Conservation (phyloP, 2,888 invertebrate genomes). For the Andrena dorsata region DNA sequence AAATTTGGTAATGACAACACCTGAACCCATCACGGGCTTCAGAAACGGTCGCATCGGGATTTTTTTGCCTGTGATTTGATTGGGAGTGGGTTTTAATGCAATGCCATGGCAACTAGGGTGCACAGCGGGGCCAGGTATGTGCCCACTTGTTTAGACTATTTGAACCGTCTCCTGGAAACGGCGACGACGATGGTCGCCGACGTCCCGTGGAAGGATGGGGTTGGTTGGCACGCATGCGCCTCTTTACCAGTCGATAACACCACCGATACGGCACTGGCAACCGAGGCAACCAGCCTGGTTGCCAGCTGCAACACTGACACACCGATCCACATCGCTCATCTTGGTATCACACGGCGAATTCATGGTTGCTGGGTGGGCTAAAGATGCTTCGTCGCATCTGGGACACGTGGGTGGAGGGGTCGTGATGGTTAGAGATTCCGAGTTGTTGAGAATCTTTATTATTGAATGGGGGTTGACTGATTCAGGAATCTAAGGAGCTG, state of each 20-base stretch:
- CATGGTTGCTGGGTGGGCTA: not conserved
- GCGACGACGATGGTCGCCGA: constrained; percentile 31
- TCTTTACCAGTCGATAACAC: constrained; percentile 69
- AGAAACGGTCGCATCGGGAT: not conserved
- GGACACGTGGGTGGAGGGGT: not conserved
- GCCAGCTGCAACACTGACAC: constrained; percentile 65
- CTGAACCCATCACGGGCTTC: too few species aligned
- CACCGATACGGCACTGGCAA: constrained; percentile 57
- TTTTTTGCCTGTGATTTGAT: not conserved
- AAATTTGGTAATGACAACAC: not conserved
- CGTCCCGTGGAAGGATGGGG: constrained; percentile 53
- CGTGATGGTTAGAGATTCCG: not conserved
- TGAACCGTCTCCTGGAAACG: constrained; percentile 60
- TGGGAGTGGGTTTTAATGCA: not conserved
- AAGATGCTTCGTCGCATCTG: not conserved
- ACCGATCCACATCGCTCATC: constrained; percentile 61
- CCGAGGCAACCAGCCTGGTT: constrained; percentile 58
- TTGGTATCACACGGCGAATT: constrained; percentile 23
- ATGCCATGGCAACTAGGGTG: constrained; percentile 22
- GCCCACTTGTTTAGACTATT: constrained; percentile 58
- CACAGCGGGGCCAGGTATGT: constrained; percentile 8
- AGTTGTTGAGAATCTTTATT: not conserved
- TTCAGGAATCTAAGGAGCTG: too few species aligned
- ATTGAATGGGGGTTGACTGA: too few species aligned
- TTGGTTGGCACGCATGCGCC: constrained; percentile 65